Conservation (phyloP, 1,140 invertebrate species). For the Ganaspis sp. region DNA sequence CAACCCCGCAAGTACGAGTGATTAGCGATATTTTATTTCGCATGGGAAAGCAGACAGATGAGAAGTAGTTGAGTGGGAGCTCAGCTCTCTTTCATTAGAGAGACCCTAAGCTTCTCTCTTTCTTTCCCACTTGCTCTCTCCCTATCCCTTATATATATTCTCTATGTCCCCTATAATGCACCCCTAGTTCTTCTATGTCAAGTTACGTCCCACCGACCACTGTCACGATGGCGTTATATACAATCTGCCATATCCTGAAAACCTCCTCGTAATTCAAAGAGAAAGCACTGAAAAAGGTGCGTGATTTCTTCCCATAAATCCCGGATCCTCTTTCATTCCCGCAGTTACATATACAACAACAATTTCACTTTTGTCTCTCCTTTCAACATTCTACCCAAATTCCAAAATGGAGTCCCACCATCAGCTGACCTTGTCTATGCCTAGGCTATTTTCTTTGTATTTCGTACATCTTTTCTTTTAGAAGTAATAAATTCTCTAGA, state of each 20-base stretch:
- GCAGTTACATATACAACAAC: conserved; percentile 51
- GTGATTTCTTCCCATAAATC: conserved; percentile 52
- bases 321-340: conserved; percentile 46
- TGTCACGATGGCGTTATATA: conserved; percentile 60
- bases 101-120: conserved; percentile 52
- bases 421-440: no score
- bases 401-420: no score
- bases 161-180: neutral
- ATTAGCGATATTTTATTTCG: conserved; percentile 78
- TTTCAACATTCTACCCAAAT: no score
- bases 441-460: no score
- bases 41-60: conserved; percentile 77
- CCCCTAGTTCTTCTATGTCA: conserved; percentile 39
- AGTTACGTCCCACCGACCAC: conserved; percentile 51
- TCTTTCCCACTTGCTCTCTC: conserved; percentile 39
- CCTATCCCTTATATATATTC: conserved; percentile 39
- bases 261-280: neutral
- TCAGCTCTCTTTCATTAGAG: conserved; percentile 74
- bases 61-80: conserved; percentile 76
- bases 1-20: conserved; percentile 70
- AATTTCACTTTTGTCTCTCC: no score
- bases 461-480: no score
- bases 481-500: no score
- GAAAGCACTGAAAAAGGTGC: conserved; percentile 42
- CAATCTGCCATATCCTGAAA: conserved; percentile 49